A percentile compares a stretch with the other conserved stretches of the same genome.
Conservation (phyloP, 2,888 invertebrate genomes). For the Marronus borbonicus region DNA sequence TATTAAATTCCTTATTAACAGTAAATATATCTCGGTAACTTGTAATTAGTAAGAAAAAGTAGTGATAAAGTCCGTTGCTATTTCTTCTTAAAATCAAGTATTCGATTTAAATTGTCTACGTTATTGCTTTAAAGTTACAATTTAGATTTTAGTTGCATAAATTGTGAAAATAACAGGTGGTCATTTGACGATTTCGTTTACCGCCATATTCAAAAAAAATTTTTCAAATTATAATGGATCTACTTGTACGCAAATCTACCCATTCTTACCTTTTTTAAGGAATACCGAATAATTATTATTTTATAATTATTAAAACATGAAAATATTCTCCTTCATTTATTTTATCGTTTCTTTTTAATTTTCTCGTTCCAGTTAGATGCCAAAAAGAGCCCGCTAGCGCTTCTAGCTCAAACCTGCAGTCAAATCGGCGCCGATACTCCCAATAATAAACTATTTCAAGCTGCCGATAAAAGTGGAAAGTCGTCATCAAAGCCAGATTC, state of each 20-base stretch:
- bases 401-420: constrained; percentile 97
- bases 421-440: constrained; percentile 95
- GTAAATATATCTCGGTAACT: too few species aligned
- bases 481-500: constrained; percentile 70
- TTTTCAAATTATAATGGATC: background rate
- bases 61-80: too few species aligned
- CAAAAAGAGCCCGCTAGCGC: constrained; percentile 96
- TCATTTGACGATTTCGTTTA: background rate
- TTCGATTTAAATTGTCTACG: too few species aligned
- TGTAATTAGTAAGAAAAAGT: too few species aligned
- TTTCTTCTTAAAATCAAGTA: too few species aligned
- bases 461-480: constrained; percentile 80
- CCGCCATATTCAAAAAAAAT: background rate
- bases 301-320: too few species aligned
- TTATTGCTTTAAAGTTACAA: too few species aligned
- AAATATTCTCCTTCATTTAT: background rate
- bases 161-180: background rate
- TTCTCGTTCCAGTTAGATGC: constrained; percentile 86
- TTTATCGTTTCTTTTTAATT: constrained; percentile 70
- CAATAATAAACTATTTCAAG: constrained; percentile 82
- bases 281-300: too few species aligned
- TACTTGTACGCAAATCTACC: too few species aligned
- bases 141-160: background rate
- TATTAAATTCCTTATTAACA: too few species aligned
- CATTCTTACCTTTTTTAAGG: too few species aligned